These are phyloP conservation scores for Proisotoma minuta DNA, from an alignment of 2,888 invertebrate genomes.

Conservation along the genomic window DNA sequence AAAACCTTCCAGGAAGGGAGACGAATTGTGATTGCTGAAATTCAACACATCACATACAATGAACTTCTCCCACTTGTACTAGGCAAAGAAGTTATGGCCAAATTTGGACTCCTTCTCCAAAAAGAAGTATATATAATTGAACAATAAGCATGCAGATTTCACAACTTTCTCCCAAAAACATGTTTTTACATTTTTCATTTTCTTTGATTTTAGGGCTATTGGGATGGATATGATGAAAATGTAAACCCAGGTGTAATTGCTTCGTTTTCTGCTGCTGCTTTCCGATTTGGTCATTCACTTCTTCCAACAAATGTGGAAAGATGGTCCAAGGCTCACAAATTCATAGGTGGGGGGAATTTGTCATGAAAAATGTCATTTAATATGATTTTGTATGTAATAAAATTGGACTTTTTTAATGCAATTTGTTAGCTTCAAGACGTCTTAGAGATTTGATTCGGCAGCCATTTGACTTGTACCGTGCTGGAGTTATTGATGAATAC, in stretches of 20 bases:
- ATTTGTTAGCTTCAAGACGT: constrained; percentile 76
- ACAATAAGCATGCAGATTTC: too few relatives aligned
- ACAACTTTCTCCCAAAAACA: too few relatives aligned
- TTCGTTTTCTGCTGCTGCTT: constrained; percentile 86
- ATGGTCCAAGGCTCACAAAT: constrained; percentile 92
- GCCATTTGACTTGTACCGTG: constrained; percentile 83
- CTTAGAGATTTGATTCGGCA: constrained; percentile 81
- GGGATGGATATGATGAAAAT: constrained; percentile 75
- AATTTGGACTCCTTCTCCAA: too few relatives aligned
- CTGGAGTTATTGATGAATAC: constrained; percentile 85
- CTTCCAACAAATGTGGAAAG: constrained; percentile 84
- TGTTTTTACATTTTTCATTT: background rate
- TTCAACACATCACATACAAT: constrained; percentile 85
- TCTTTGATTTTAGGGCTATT: constrained; percentile 60
- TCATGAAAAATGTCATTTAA: background rate
- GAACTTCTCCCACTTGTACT: constrained; percentile 83
- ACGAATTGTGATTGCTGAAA: constrained; percentile 76
- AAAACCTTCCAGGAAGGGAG: constrained; percentile 64
- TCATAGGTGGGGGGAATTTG: constrained; percentile 63
- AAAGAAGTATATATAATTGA: too few relatives aligned
- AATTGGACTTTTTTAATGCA: background rate
- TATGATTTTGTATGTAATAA: background rate
- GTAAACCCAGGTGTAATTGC: constrained; percentile 85
- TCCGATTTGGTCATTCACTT: constrained; percentile 85
- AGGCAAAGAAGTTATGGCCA: constrained; percentile 86